Base-by-base conservation (phyloP, 2,888 invertebrate genomes). In the Drosophila peninsularis region DNA sequence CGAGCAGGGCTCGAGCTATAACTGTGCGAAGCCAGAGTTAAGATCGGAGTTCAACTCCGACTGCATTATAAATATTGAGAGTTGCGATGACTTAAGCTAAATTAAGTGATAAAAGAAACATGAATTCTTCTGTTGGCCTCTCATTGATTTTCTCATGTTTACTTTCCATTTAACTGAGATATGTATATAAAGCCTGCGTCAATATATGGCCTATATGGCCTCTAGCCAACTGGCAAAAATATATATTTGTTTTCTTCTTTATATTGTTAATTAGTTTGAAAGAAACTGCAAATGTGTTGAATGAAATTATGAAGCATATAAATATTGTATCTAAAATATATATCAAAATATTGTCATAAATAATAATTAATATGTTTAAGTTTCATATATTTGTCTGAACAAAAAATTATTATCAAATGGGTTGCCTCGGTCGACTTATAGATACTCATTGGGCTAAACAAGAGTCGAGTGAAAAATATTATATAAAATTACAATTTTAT, bases 331-430 rank as follows among this genome's bases (percentile, higher is more conserved):
- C 67, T 76, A 83, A 74, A 68, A 67, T 62, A 65, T 74, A 67
- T 71, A 74, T 67, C 70, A 75, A 73, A 83, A 78, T 71, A 80
- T 66, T 68, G 52, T 66, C 69, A 82, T 87, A 88, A 89, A 88
- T 90, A 90, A 85, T 85, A 90, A 88, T 90, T 87, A 88, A 85
- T 76, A 71, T 66, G 57, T 50, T 55, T 27, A 42, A 19, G 30
- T 39, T 27, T 56, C 50, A 66, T 57, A 24, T 56, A 47, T 69
- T 62, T 50, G 69, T 47, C 42, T 13, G 45, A 58, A 50, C 47
- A 56, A 75, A 65, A 68, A 42, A 58, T 24, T 54, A 49, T 52
- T 6, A 44, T 60, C 44, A 53, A 50, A 50, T 14, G 3, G 5
- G 5, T 5, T 2, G 6, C 14, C 2, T 5, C n/a, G 2, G 3